phyloP scores from a whole-genome alignment of 2,113 vertebrate species.

The Plotosus lineatus region DNA sequence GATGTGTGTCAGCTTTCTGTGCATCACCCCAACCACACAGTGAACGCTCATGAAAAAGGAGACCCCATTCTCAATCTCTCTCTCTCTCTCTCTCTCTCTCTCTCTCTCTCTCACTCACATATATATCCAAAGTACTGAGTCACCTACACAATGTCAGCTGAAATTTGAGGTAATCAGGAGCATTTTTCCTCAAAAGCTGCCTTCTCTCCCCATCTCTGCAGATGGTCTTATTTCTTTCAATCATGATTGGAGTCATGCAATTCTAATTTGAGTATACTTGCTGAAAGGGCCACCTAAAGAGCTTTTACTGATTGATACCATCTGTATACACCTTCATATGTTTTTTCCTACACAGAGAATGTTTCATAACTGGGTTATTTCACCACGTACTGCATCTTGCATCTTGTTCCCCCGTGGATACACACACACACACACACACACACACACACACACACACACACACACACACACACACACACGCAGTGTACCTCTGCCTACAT shows the following conservation, averaged over 20 bases:
- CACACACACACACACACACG: slow-evolving; percentile 10
- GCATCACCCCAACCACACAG: slow-evolving; percentile 14
- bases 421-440: slow-evolving; percentile 5
- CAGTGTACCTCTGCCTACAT: slow-evolving; percentile 33
- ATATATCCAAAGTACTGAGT: background rate
- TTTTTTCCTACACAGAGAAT: slow-evolving; percentile 14
- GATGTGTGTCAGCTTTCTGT: slow-evolving; percentile 42
- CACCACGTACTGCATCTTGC: slow-evolving; percentile 4
- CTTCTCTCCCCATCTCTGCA: slow-evolving; percentile 1
- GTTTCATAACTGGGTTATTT: slow-evolving; percentile 25
- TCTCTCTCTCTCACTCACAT: slow-evolving; percentile 8
- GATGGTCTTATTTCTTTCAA: background rate
- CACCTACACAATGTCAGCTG: background rate
- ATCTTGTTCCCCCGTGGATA: background rate
- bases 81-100: slow-evolving; percentile 13
- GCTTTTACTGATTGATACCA: background rate
- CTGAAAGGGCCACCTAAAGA: background rate
- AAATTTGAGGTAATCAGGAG: background rate
- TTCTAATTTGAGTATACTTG: background rate
- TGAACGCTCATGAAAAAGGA: slow-evolving; percentile 21
- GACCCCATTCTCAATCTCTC: slow-evolving; percentile 1
- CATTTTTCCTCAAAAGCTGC: background rate
- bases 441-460: slow-evolving; percentile 11
- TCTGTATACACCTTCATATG: background rate
- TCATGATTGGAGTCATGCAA: background rate